Conservation (phyloP, 2,113 vertebrate species). For the Cynopterus brachyotis region DNA sequence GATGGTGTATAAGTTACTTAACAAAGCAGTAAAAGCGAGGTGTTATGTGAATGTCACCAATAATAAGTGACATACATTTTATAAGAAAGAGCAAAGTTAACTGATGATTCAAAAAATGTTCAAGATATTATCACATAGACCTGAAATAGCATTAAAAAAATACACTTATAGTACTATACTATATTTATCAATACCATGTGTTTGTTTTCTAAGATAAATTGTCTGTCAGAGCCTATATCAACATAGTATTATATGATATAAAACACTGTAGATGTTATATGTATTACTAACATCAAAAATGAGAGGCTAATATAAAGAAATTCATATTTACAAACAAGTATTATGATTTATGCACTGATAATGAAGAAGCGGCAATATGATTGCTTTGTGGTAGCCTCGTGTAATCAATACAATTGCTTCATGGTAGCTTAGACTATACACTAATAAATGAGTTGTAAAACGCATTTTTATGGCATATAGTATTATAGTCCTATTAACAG, state of each 20-base stretch:
- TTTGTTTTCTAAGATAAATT: too few relatives aligned
- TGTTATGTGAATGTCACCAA: background rate
- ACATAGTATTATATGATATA: background rate
- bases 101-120: background rate
- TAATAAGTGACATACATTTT: background rate
- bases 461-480: background rate
- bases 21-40: constrained; percentile 41
- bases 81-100: constrained; percentile 15
- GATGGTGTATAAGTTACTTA: background rate
- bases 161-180: background rate
- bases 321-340: background rate
- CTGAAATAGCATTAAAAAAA: constrained; percentile 17
- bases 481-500: background rate
- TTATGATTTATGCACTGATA: background rate
- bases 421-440: background rate
- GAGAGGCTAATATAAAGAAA: background rate
- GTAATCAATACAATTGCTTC: background rate
- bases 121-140: background rate
- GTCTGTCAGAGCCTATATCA: background rate
- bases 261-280: too few relatives aligned
- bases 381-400: background rate
- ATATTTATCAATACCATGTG: background rate
- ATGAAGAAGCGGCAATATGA: background rate
- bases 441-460: background rate
- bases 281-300: background rate